A percentile compares a stretch with the other conserved stretches of the same genome.
Evolutionary conservation across 2,113 vertebrate genomes (phyloP).

Genomic region (Cephalophus harveyi): DNA sequence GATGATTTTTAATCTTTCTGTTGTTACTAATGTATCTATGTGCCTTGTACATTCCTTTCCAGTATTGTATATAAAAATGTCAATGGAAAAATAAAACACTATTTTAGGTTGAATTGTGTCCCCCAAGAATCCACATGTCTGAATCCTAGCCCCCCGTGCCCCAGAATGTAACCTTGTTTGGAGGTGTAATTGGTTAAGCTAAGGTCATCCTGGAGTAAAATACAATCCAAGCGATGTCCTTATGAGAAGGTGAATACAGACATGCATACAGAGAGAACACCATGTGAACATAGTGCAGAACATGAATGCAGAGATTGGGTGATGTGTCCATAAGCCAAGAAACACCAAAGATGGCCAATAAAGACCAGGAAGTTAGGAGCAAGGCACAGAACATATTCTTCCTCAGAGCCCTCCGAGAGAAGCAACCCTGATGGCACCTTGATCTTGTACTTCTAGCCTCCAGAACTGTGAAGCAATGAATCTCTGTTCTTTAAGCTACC

Average conservation of each 20-base stretch:
- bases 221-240: background rate
- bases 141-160: background rate
- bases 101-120: background rate
- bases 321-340: background rate
- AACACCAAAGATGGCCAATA: background rate
- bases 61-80: background rate
- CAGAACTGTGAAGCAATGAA: background rate
- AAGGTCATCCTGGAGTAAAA: background rate
- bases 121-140: background rate
- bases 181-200: background rate
- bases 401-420: background rate
- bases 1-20: background rate
- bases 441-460: background rate
- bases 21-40: conserved; percentile 23
- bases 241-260: background rate
- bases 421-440: background rate
- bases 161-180: background rate
- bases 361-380: background rate
- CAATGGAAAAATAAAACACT: conserved; percentile 5
- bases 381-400: background rate
- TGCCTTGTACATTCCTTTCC: background rate
- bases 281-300: background rate
- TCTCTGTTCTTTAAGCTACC: background rate
- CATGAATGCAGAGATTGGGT: background rate
- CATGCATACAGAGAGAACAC: background rate